Percentiles rank a stretch among this genome's conserved stretches.
These are phyloP conservation scores for Calycopis cecrops DNA, from an alignment of 1,140 invertebrate genomes.

Conservation along the genomic window DNA sequence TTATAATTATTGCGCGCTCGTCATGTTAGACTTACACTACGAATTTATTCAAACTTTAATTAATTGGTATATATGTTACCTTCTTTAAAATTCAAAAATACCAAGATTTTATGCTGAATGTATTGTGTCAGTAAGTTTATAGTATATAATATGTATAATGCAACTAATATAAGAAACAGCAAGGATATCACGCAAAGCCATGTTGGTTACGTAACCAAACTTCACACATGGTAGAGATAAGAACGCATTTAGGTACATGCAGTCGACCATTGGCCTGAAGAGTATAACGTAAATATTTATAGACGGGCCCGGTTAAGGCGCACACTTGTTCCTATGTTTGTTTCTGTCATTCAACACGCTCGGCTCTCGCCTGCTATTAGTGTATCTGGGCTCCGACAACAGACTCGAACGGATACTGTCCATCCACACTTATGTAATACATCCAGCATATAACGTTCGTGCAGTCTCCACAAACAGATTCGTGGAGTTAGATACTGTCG, in stretches of 20 bases:
- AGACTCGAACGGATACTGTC: neutral
- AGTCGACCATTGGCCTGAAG: conserved; percentile 63
- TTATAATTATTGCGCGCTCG: no score
- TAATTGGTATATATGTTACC: no score
- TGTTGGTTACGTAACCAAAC: conserved; percentile 54
- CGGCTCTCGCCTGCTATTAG: conserved; percentile 28
- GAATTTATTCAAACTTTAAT: no score
- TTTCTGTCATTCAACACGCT: conserved; percentile 66
- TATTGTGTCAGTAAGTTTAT: no score
- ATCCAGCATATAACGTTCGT: no score
- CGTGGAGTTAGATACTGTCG: no score
- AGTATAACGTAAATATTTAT: conserved; percentile 73
- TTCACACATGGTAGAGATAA: conserved; percentile 59
- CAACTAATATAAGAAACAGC: no score
- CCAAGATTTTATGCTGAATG: no score
- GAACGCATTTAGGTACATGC: conserved; percentile 61
- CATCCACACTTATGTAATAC: conserved; percentile 6
- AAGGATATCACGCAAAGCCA: neutral
- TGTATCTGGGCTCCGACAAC: conserved; percentile 23
- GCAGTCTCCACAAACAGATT: no score
- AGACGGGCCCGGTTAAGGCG: conserved; percentile 51
- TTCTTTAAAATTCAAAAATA: no score
- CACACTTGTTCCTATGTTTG: conserved; percentile 68
- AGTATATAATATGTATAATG: no score
- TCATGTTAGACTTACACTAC: no score